A percentile compares a stretch with the other conserved stretches of the same genome.
These are phyloP conservation scores for Leptocoma aspasia DNA, from an alignment of 2,113 vertebrate species.

Conservation along the genomic window DNA sequence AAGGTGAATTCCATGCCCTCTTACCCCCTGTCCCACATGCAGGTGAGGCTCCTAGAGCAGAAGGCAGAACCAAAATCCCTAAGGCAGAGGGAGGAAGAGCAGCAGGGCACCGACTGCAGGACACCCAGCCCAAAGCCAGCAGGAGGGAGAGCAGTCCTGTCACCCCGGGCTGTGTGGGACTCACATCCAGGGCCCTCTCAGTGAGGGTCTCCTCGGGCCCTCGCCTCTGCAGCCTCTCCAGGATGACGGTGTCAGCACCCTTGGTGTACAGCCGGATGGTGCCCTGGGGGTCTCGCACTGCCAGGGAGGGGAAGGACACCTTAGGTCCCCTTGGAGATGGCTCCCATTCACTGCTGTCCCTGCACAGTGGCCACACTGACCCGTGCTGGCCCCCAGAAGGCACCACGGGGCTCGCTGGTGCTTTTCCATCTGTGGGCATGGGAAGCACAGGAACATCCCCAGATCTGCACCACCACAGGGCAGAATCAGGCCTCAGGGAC, in stretches of 20 bases:
- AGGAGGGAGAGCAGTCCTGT: not conserved
- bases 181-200: constrained; percentile 81
- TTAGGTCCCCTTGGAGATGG: not conserved
- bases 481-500: not conserved
- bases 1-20: not conserved
- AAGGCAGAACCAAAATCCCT: not conserved
- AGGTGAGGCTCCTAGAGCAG: not conserved
- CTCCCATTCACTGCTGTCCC: rapidly evolving
- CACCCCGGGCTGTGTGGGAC: not conserved
- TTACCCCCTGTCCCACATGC: not conserved
- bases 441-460: not conserved
- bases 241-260: constrained; percentile 88
- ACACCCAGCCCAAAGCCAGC: not conserved
- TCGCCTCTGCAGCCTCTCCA: constrained; percentile 74
- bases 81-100: not conserved
- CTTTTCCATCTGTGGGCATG: not conserved
- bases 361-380: not conserved
- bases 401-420: rapidly evolving
- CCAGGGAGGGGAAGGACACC: not conserved
- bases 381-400: not conserved
- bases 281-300: constrained; percentile 88
- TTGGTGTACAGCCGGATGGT: constrained; percentile 89
- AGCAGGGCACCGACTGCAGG: not conserved
- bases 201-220: constrained; percentile 62
- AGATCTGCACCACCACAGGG: not conserved